Percentiles rank a stretch among this genome's conserved stretches.
Evolutionary conservation across 1,140 invertebrate species (phyloP).

Genomic region (Sipha flava): DNA sequence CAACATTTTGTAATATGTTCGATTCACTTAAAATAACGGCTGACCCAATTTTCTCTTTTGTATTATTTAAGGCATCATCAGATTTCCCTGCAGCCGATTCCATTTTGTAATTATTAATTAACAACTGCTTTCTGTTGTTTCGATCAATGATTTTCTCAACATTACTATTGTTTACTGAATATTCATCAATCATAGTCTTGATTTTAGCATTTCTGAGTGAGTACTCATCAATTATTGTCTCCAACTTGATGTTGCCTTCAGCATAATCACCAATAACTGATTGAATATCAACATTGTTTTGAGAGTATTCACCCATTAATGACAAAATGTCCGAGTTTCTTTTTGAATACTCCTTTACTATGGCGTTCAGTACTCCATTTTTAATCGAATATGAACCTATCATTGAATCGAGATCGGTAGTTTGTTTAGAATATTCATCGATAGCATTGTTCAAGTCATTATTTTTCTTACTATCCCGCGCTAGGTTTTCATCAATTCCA

Average conservation of each 20-base stretch:
- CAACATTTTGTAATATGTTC: not conserved
- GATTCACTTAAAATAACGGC: not conserved
- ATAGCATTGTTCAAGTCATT: not conserved
- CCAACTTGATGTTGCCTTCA: not conserved
- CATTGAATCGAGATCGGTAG: not conserved
- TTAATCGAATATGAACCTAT: not conserved
- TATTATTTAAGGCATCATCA: not conserved
- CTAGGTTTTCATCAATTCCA: not conserved
- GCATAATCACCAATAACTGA: slow-evolving; percentile 7
- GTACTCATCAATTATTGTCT: slow-evolving; percentile 9
- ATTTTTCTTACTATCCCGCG: not conserved
- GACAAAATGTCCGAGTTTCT: not conserved
- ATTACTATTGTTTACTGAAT: not conserved
- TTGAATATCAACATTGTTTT: slow-evolving; percentile 1
- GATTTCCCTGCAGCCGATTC: not conserved
- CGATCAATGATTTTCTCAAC: slow-evolving; percentile 1
- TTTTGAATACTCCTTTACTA: not conserved
- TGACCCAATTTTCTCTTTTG: no score
- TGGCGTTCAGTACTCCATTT: not conserved
- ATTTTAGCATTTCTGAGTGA: not conserved
- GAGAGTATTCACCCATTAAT: not conserved
- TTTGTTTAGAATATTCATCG: not conserved
- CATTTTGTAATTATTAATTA: not conserved
- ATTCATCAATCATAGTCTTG: not conserved
- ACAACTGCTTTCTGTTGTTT: not conserved